Evolutionary conservation across 1,140 invertebrate species (phyloP).

Genomic region (Papilio polytes): DNA sequence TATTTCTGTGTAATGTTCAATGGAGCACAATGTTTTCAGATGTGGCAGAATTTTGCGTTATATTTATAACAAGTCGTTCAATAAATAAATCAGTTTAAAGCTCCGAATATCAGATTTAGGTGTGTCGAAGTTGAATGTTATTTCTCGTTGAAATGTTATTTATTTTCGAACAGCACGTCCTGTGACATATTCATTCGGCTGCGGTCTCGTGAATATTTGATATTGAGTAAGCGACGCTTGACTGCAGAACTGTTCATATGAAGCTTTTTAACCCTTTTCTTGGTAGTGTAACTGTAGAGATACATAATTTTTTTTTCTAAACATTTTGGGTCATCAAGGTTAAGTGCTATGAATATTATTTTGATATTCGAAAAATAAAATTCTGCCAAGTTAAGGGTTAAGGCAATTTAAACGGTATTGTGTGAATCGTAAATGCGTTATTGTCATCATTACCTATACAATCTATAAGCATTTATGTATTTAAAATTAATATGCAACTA

Average conservation of each 20-base stretch:
- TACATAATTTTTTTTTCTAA: no score
- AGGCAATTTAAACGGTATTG: neutral
- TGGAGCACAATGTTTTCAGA: neutral
- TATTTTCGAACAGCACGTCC: conserved; percentile 17
- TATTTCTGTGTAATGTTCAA: neutral
- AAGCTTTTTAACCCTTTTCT: no score
- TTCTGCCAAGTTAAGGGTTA: no score
- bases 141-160: conserved; percentile 15
- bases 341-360: no score
- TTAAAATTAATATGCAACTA: neutral
- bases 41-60: neutral
- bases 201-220: conserved; percentile 32
- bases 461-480: neutral
- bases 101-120: neutral
- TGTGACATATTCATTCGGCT: conserved; percentile 24
- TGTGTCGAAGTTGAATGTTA: conserved; percentile 9
- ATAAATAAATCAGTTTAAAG: conserved; percentile 28
- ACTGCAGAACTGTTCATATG: neutral
- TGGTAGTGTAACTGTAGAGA: no score
- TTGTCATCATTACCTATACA: neutral
- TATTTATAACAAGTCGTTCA: neutral
- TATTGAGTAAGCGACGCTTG: conserved; percentile 30
- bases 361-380: no score
- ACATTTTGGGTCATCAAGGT: no score
- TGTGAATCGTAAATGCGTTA: neutral